Percentiles rank a stretch among this genome's conserved stretches.
phyloP scores from a whole-genome alignment of 2,888 invertebrate species.

The Aporophyla lueneburgensis region DNA sequence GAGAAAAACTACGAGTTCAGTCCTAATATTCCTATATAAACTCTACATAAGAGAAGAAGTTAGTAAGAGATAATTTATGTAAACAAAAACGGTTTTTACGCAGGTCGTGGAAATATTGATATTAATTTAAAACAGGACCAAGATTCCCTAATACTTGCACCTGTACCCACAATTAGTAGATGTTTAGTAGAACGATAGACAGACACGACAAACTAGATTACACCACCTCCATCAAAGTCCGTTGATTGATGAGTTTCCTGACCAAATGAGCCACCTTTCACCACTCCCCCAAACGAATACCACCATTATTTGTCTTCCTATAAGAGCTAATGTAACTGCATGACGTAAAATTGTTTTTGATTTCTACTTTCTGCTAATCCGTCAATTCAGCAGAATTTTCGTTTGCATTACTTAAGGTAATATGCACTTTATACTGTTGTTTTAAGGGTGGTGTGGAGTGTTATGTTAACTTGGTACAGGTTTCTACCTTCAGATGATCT shows the following conservation, averaged over 20 bases:
- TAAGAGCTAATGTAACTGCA: constrained; percentile 53
- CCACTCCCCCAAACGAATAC: constrained; percentile 41
- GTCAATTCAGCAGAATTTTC: constrained; percentile 69
- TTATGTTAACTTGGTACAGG: constrained; percentile 40
- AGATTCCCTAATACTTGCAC: constrained; percentile 63
- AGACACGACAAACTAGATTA: constrained; percentile 86
- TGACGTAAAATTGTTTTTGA: constrained; percentile 55
- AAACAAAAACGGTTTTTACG: not conserved
- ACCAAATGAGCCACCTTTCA: constrained; percentile 75
- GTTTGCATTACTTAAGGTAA: constrained; percentile 36
- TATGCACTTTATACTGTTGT: constrained; percentile 50
- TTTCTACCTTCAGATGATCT: constrained; percentile 68
- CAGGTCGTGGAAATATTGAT: not conserved
- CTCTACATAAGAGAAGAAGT: not conserved
- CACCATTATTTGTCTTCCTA: constrained; percentile 43
- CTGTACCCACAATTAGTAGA: constrained; percentile 80
- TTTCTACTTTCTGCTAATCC: constrained; percentile 74
- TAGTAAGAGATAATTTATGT: not conserved
- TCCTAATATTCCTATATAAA: not conserved
- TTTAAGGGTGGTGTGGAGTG: constrained; percentile 7
- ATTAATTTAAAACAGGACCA: not conserved
- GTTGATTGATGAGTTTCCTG: constrained; percentile 84
- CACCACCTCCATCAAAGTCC: constrained; percentile 85
- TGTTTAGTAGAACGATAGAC: constrained; percentile 77
- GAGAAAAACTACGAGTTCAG: not conserved